Evolutionary conservation across 2,113 vertebrate species (phyloP), one percentile per base, ranked within the genome.

Genomic region (Accipiter cooperii): DNA sequence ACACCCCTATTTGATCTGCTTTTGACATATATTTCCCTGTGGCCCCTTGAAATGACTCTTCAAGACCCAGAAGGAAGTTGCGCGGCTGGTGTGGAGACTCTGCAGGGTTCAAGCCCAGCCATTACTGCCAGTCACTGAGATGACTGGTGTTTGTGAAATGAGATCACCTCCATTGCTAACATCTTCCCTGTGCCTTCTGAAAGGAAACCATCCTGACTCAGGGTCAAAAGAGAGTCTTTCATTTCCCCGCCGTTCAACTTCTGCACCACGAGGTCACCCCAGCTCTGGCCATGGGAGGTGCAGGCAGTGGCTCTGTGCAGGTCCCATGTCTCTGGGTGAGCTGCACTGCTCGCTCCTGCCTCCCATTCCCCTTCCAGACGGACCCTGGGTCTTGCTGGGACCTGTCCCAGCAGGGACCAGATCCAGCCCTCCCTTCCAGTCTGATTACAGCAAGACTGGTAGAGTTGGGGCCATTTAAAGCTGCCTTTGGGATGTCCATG

Each of bases 301-400:
- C 38, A 57, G 57, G 52, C 1, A 1, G 57, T n/a, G 82, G 28
- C 52, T 66, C n/a, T 40, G 44, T 19, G 76, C 40, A 19, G 9
- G 31, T 65, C n/a, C 49, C 40, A 1, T 3, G 12, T n/a, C 33
- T 28, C 58, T 4, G 15, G 28, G 19, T 31, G 60, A 78, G 52
- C 54, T 44, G 51, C 24, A 33, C 6, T 3, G 2, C 29, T 14
- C 1, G 1, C 28, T 81, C 60, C 69, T 68, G 33, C 10, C 47
- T 47, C 18, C 19, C 1, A 0, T 24, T 87, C 60, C 57, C 34
- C 40, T 84, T 68, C 31, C 68, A 84, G n/a, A 42, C 0, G 0
- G 28, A 34, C 22, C 13, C 40, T 1, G 2, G n/a, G 5, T 69
- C 49, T 65, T 61, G 26, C 63, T 74, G 49, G 1, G 2, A 40